Conservation (phyloP, 2,888 invertebrate species). For the Lepidonotus clava region DNA sequence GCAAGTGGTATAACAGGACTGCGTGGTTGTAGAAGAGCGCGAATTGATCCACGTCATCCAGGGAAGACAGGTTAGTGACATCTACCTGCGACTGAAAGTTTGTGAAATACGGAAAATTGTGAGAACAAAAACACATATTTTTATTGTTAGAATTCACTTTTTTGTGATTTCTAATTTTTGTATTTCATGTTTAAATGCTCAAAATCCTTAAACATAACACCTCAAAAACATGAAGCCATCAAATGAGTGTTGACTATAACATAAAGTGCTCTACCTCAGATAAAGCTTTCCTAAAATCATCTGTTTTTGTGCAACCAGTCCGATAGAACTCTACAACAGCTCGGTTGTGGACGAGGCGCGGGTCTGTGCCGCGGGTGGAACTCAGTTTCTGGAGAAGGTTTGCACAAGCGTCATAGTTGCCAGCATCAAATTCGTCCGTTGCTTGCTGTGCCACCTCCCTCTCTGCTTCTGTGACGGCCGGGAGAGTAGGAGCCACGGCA, state of each 20-base stretch:
- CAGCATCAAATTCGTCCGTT: conserved; percentile 84
- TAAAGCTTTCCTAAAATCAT: conserved; percentile 83
- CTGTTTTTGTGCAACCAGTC: conserved; percentile 85
- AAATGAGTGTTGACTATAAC: no score
- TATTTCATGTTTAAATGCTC: no score
- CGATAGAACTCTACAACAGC: conserved; percentile 90
- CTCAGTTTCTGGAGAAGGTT: conserved; percentile 85
- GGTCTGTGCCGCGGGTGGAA: conserved; percentile 84
- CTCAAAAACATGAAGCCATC: no score
- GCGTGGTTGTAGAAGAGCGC: conserved; percentile 90
- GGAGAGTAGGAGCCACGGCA: conserved; percentile 55
- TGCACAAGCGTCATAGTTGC: conserved; percentile 85
- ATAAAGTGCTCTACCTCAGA: conserved; percentile 66
- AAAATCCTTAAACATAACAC: no score
- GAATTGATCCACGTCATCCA: conserved; percentile 86
- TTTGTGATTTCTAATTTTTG: no score
- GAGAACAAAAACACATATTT: no score
- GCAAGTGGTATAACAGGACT: conserved; percentile 88
- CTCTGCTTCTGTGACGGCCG: conserved; percentile 82
- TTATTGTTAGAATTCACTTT: no score
- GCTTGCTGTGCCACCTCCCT: conserved; percentile 85
- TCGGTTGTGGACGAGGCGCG: conserved; percentile 90
- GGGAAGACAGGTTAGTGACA: conserved; percentile 82
- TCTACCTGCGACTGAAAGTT: conserved; percentile 81
- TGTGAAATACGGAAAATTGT: no score